Conservation (phyloP, 2,888 invertebrate species). For the Cepaea hortensis region DNA sequence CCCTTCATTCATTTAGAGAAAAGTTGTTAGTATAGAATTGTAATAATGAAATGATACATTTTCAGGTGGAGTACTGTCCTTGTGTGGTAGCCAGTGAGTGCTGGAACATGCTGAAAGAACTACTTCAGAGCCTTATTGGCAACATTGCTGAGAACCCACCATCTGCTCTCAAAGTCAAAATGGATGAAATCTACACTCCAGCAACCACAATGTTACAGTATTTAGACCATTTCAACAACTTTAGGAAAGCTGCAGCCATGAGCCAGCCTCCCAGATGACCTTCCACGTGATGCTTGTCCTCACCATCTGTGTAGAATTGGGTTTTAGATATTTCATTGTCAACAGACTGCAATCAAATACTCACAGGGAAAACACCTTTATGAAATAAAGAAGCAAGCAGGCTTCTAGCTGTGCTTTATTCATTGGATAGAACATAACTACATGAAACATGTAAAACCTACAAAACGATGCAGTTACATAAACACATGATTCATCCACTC, state of each 20-base stretch:
- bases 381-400: too few relatives aligned
- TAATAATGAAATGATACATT: background rate
- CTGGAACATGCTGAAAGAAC: constrained; percentile 93
- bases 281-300: background rate
- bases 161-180: constrained; percentile 85
- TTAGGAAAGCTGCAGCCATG: constrained; percentile 81
- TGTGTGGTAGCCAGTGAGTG: constrained; percentile 87
- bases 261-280: constrained; percentile 48
- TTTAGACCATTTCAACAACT: constrained; percentile 92
- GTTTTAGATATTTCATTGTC: too few relatives aligned
- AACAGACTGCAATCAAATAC: too few relatives aligned
- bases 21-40: too few relatives aligned
- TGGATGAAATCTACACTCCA: constrained; percentile 91
- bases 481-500: too few relatives aligned
- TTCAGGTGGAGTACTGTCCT: constrained; percentile 50
- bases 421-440: too few relatives aligned
- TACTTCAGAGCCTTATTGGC: constrained; percentile 92
- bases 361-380: too few relatives aligned
- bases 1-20: too few relatives aligned
- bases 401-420: too few relatives aligned
- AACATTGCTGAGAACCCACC: constrained; percentile 80
- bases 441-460: too few relatives aligned
- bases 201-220: constrained; percentile 95
- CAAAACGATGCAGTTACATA: too few relatives aligned
- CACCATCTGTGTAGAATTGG: background rate